These are phyloP conservation scores for Xiphophorus hellerii DNA, from an alignment of 2,113 vertebrate species.

Conservation along the genomic window DNA sequence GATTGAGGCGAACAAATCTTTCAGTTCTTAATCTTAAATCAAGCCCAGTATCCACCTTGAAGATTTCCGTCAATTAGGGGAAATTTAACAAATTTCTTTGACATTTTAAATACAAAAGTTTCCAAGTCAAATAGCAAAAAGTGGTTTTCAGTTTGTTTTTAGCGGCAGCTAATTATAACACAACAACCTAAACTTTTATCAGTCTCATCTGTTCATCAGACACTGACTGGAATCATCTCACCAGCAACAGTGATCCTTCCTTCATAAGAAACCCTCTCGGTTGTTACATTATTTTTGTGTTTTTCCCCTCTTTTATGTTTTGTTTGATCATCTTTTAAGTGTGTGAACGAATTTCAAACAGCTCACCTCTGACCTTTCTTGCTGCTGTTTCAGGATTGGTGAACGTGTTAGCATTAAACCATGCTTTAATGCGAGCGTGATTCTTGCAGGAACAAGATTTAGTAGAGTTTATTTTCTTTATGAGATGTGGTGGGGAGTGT, in stretches of 20 bases:
- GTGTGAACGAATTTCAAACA: conserved; percentile 16
- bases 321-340: conserved; percentile 38
- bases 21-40: not conserved
- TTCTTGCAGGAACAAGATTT: too few species aligned
- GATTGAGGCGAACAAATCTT: not conserved
- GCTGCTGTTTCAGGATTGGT: not conserved
- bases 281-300: conserved; percentile 22
- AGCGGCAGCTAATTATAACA: not conserved
- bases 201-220: not conserved
- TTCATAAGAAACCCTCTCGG: conserved; percentile 25
- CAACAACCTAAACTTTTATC: not conserved
- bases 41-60: not conserved
- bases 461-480: too few species aligned
- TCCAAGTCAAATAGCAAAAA: not conserved
- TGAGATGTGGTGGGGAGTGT: too few species aligned
- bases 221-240: not conserved
- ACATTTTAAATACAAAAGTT: not conserved
- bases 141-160: not conserved
- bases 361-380: conserved; percentile 28
- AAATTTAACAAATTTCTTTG: not conserved
- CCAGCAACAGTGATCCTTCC: not conserved
- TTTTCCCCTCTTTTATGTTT: conserved; percentile 20
- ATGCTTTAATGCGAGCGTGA: too few species aligned
- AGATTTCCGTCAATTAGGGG: too few species aligned
- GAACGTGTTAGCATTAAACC: too few species aligned